phyloP scores from a whole-genome alignment of 2,113 vertebrate genomes.

The Platycercus adscitus region DNA sequence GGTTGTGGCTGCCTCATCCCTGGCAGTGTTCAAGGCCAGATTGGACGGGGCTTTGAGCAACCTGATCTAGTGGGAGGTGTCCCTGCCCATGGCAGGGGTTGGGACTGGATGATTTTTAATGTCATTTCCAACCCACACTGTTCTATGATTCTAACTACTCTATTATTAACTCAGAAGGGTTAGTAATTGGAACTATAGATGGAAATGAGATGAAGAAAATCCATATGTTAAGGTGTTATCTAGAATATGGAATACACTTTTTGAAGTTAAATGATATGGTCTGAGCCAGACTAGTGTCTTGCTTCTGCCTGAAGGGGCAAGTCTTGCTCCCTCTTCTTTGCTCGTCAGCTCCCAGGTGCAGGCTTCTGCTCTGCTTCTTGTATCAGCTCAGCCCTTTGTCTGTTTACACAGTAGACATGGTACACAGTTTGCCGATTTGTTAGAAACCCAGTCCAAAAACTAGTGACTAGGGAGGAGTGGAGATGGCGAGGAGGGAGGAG shows the following conservation, averaged over 20 bases:
- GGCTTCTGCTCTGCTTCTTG: neutral
- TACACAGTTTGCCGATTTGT: neutral
- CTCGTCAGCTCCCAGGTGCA: neutral
- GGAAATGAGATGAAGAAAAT: neutral
- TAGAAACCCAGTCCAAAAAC: neutral
- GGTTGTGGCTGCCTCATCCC: neutral
- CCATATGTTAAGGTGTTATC: neutral
- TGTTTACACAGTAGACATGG: neutral
- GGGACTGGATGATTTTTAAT: neutral
- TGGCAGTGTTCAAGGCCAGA: neutral
- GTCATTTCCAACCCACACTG: neutral
- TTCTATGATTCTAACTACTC: neutral
- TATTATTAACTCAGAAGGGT: neutral
- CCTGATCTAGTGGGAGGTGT: neutral
- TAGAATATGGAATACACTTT: neutral
- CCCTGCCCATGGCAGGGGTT: neutral
- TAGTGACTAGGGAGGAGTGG: neutral
- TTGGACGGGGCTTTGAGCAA: neutral
- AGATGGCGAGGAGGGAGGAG: neutral
- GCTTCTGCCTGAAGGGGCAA: neutral
- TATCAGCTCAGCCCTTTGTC: neutral
- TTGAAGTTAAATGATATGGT: neutral
- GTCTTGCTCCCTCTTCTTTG: neutral
- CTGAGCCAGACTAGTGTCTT: neutral
- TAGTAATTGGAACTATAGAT: neutral